Percentiles rank a stretch among this genome's conserved stretches.
phyloP scores from a whole-genome alignment of 2,797 vertebrate genomes.

The Octomys mimax region DNA sequence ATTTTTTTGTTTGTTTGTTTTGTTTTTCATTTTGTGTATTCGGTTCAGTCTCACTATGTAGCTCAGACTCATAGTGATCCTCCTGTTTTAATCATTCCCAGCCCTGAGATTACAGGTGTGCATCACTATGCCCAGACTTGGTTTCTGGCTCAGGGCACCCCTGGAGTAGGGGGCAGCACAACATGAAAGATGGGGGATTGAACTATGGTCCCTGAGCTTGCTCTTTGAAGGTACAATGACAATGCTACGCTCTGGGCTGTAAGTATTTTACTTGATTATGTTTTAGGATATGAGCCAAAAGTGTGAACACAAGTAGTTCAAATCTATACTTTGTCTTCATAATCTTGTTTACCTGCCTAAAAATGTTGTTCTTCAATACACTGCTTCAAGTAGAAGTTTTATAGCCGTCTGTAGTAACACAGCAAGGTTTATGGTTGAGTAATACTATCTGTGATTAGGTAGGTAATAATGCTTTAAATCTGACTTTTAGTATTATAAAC shows the following conservation, averaged over 20 bases:
- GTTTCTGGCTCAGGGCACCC: too few relatives aligned
- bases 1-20: too few relatives aligned
- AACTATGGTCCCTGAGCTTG: not conserved
- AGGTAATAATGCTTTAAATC: not conserved
- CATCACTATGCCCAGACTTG: too few relatives aligned
- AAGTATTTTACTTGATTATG: not conserved
- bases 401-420: fast-evolving
- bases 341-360: not conserved
- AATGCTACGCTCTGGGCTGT: not conserved
- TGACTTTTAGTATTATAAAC: not conserved
- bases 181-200: too few relatives aligned
- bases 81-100: too few relatives aligned
- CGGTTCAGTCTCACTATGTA: too few relatives aligned
- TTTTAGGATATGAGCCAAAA: not conserved
- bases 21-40: too few relatives aligned
- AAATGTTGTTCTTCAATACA: not conserved
- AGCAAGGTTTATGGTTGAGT: not conserved
- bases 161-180: too few relatives aligned
- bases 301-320: not conserved
- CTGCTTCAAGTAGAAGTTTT: not conserved
- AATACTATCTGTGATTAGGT: not conserved
- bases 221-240: not conserved
- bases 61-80: too few relatives aligned
- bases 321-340: not conserved
- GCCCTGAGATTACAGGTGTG: too few relatives aligned